Conservation (phyloP, 2,888 invertebrate species). For the Agonum fuliginosum region DNA sequence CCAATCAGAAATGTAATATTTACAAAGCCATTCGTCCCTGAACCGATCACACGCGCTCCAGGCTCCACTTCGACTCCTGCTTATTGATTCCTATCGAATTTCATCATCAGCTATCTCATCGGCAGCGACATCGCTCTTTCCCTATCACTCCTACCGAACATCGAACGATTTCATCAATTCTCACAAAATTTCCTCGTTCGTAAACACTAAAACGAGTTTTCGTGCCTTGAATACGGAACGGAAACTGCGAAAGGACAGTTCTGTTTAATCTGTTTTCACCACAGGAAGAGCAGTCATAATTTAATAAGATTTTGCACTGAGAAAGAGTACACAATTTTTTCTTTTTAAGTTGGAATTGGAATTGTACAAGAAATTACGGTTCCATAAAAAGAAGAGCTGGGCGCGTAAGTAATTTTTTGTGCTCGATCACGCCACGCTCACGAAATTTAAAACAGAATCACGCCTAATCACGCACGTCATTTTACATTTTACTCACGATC, state of each 20-base stretch:
- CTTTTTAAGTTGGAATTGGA: too few species aligned
- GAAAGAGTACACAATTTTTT: not conserved
- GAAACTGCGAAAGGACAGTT: not conserved
- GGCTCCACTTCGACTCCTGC: not conserved
- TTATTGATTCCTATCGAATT: conserved; percentile 23
- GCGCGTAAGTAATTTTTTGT: too few species aligned
- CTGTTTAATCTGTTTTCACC: not conserved
- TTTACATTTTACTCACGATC: too few species aligned
- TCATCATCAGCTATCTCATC: not conserved
- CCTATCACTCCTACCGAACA: not conserved
- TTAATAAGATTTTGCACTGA: not conserved
- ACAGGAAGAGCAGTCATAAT: not conserved
- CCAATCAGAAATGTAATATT: conserved; percentile 20
- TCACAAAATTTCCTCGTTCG: conserved; percentile 2
- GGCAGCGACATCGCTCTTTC: not conserved
- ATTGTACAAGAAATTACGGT: too few species aligned
- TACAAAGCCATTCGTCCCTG: not conserved
- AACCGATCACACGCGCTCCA: not conserved
- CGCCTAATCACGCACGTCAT: too few species aligned
- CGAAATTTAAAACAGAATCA: too few species aligned
- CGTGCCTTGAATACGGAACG: not conserved
- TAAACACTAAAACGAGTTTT: conserved; percentile 1
- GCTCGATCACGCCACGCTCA: too few species aligned
- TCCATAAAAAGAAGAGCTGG: too few species aligned
- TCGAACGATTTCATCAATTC: conserved; percentile 8